Percentiles rank a stretch among this genome's conserved stretches.
These are phyloP conservation scores for Pseudochromis fuscus DNA, from an alignment of 2,797 vertebrate species.

Conservation along the genomic window DNA sequence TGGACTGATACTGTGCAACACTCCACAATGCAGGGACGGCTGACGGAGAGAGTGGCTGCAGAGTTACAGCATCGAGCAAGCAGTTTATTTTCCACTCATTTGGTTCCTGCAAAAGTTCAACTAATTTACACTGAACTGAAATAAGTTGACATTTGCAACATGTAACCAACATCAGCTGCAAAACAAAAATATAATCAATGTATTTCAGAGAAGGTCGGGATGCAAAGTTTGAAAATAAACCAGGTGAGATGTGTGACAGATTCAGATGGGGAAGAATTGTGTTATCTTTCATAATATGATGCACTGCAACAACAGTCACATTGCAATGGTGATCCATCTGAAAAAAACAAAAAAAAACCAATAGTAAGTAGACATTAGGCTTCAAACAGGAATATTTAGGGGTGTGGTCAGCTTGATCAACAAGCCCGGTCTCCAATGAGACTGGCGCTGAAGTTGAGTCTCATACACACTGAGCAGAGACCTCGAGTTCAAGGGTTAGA, in stretches of 20 bases:
- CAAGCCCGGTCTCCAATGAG: too few relatives aligned
- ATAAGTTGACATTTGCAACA: neutral
- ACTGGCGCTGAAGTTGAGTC: too few relatives aligned
- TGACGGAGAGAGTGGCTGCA: neutral
- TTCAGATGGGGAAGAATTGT: neutral
- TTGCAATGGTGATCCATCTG: too few relatives aligned
- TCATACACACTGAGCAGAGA: too few relatives aligned
- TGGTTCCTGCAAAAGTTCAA: conserved; percentile 3
- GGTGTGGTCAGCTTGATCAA: too few relatives aligned
- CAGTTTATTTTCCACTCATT: neutral
- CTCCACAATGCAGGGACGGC: neutral
- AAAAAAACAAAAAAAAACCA: too few relatives aligned
- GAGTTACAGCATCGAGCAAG: neutral
- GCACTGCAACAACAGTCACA: too few relatives aligned
- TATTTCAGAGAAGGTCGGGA: neutral
- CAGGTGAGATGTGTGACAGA: neutral
- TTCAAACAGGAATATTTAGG: too few relatives aligned
- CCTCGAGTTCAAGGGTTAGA: too few relatives aligned
- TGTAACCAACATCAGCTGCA: neutral
- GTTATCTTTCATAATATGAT: too few relatives aligned
- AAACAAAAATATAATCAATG: neutral
- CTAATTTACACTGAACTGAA: neutral
- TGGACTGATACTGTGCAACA: neutral
- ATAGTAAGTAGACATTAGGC: too few relatives aligned
- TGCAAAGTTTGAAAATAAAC: neutral